These are phyloP conservation scores for Neomorphus geoffroyi DNA, from an alignment of 2,797 vertebrate species.

Conservation along the genomic window DNA sequence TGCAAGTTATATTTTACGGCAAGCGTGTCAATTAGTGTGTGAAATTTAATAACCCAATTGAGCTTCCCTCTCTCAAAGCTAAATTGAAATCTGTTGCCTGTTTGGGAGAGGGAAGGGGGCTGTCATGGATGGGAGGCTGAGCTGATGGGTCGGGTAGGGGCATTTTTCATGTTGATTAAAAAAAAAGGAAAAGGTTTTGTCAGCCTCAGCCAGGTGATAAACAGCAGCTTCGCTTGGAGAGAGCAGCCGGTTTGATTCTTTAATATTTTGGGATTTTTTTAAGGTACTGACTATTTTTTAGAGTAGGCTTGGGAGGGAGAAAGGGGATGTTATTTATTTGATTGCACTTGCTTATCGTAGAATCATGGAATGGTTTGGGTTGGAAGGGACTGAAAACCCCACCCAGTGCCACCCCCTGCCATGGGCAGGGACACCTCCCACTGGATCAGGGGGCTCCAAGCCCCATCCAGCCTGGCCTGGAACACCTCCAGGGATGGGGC, in stretches of 20 bases:
- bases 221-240: neutral
- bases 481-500: too few species aligned
- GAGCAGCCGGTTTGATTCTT: neutral
- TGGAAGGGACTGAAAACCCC: too few species aligned
- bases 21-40: slow-evolving; percentile 71
- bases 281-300: neutral
- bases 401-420: too few species aligned
- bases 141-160: neutral
- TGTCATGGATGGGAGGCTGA: neutral
- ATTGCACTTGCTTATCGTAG: slow-evolving; percentile 24
- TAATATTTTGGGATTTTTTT: neutral
- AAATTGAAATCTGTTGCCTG: slow-evolving; percentile 69
- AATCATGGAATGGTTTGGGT: too few species aligned
- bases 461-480: too few species aligned
- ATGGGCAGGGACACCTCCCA: too few species aligned
- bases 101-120: slow-evolving; percentile 3
- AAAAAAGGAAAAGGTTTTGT: neutral
- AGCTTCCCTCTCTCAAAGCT: slow-evolving; percentile 51
- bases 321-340: slow-evolving; percentile 54
- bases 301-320: slow-evolving; percentile 18
- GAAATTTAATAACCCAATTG: slow-evolving; percentile 74
- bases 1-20: slow-evolving; percentile 66
- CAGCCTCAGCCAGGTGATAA: neutral
- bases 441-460: too few species aligned
- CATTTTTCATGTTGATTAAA: neutral